Evolutionary conservation across 2,888 invertebrate species (phyloP).

Genomic region (Diarsia mendica): DNA sequence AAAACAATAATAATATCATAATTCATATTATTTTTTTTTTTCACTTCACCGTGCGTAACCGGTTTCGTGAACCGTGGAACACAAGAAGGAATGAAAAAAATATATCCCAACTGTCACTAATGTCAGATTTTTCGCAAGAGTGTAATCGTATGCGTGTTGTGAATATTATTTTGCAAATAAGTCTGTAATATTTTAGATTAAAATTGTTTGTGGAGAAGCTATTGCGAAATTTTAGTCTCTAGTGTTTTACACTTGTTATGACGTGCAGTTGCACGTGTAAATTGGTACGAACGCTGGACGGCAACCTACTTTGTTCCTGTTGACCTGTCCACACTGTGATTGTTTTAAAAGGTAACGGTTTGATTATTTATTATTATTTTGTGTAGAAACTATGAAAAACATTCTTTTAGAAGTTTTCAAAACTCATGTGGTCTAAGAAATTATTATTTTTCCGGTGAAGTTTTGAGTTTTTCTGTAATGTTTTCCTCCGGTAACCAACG

Average conservation of each 20-base stretch:
- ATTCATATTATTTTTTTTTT: fast-evolving
- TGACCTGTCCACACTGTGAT: conserved; percentile 83
- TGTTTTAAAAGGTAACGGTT: conserved; percentile 88
- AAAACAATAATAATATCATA: background rate
- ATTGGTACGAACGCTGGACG: conserved; percentile 75
- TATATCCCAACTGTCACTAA: conserved; percentile 65
- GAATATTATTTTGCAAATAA: conserved; percentile 82
- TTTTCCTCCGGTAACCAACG: conserved; percentile 35
- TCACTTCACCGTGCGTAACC: conserved; percentile 18
- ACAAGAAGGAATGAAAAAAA: conserved; percentile 25
- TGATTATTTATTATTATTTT: conserved; percentile 65
- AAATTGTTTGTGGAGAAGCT: conserved; percentile 74
- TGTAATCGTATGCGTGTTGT: conserved; percentile 82
- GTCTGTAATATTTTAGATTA: conserved; percentile 77
- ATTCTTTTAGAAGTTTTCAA: conserved; percentile 7
- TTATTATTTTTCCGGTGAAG: conserved; percentile 1
- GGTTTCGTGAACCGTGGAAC: conserved; percentile 23
- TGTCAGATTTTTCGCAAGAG: conserved; percentile 71
- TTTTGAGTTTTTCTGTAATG: conserved; percentile 16
- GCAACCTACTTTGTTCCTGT: conserved; percentile 86
- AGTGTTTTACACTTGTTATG: conserved; percentile 78
- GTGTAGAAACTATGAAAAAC: conserved; percentile 37
- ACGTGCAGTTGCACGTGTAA: conserved; percentile 76
- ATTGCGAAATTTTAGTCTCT: conserved; percentile 76
- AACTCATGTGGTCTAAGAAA: background rate